A percentile compares a stretch with the other conserved stretches of the same genome.
phyloP scores from a whole-genome alignment of 2,888 invertebrate genomes.

The Marronus borbonicus region DNA sequence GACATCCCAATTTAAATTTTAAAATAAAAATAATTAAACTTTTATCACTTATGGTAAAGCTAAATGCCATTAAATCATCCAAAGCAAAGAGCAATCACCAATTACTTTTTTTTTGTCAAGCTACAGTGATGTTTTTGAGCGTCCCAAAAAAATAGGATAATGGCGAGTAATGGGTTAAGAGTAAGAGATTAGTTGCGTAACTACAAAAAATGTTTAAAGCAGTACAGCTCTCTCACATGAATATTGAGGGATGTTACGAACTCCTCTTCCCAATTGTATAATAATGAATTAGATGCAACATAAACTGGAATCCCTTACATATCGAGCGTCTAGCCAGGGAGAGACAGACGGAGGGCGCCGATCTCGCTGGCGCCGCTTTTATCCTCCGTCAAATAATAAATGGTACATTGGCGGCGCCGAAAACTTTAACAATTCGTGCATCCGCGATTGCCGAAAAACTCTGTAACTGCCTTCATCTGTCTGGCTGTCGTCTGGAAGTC shows the following conservation, averaged over 20 bases:
- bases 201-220: too few species aligned
- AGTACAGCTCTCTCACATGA: neutral
- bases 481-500: conserved; percentile 1
- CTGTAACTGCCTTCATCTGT: neutral
- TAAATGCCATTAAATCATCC: too few species aligned
- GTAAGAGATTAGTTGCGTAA: too few species aligned
- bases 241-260: neutral
- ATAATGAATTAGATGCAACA: conserved; percentile 41
- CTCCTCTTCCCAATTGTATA: neutral
- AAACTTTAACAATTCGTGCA: conserved; percentile 52
- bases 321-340: conserved; percentile 52
- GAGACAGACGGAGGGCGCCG: conserved; percentile 55
- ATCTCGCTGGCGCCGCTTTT: conserved; percentile 55
- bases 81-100: too few species aligned
- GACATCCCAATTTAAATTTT: too few species aligned
- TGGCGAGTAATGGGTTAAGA: too few species aligned
- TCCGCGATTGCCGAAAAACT: conserved; percentile 2
- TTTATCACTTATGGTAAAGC: too few species aligned
- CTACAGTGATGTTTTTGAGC: too few species aligned
- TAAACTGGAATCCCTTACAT: conserved; percentile 50
- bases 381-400: conserved; percentile 55
- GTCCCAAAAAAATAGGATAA: too few species aligned
- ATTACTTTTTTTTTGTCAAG: too few species aligned
- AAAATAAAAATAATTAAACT: too few species aligned
- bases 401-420: conserved; percentile 58